phyloP scores from a whole-genome alignment of 2,797 vertebrate genomes.

The Danio choprae region DNA sequence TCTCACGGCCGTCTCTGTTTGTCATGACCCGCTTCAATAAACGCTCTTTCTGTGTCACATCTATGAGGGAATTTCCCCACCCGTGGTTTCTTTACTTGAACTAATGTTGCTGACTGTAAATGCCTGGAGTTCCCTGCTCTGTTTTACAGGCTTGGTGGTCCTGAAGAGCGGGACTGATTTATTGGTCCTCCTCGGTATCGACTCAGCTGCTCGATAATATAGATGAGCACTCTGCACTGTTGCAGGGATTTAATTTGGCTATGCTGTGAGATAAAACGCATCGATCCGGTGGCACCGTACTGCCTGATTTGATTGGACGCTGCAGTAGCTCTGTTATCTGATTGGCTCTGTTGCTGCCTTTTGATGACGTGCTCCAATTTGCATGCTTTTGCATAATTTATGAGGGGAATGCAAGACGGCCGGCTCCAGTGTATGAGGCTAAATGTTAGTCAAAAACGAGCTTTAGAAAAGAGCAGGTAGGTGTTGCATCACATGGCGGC shows the following conservation, averaged over 20 bases:
- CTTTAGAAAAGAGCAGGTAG: constrained; percentile 39
- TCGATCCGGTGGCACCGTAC: constrained; percentile 42
- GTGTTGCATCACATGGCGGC: constrained; percentile 54
- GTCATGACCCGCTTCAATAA: not conserved
- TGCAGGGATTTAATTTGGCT: constrained; percentile 63
- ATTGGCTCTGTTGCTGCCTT: constrained; percentile 29
- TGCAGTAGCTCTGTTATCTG: constrained; percentile 16
- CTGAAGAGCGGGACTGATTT: constrained; percentile 40
- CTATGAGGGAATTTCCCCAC: constrained; percentile 47
- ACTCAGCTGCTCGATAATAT: constrained; percentile 55
- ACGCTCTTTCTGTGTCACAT: constrained; percentile 33
- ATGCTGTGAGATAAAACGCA: constrained; percentile 53
- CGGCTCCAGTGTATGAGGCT: not conserved
- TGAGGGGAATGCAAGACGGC: not conserved
- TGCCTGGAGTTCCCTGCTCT: constrained; percentile 55
- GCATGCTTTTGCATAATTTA: constrained; percentile 12
- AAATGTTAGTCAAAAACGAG: constrained; percentile 35
- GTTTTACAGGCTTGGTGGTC: constrained; percentile 45
- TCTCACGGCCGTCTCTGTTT: constrained; percentile 12
- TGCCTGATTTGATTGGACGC: constrained; percentile 41
- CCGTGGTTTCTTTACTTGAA: constrained; percentile 36
- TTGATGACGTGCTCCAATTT: constrained; percentile 22
- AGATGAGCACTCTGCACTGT: constrained; percentile 53
- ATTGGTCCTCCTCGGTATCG: constrained; percentile 43
- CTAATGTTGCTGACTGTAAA: constrained; percentile 35